Base-by-base conservation (phyloP, 2,113 vertebrate species). In the Oncorhynchus nerka region DNA sequence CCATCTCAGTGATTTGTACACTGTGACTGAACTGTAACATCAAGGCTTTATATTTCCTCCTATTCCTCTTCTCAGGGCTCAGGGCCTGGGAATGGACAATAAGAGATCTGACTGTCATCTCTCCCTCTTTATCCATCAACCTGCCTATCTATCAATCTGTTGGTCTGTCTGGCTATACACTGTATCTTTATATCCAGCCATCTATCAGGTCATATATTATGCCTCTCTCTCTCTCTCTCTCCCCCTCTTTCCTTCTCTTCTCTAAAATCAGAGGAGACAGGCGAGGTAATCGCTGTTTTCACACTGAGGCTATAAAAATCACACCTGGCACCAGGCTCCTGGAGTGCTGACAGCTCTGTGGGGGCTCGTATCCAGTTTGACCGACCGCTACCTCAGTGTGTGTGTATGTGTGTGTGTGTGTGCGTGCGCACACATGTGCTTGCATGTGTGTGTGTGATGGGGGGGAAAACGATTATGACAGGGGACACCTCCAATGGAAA, bases 241-340 rank as follows among this genome's bases (percentile, higher is more conserved):
- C 78, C 13, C 70, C 39, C 62, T 45, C 0, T 15, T 4, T 57
- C 59, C 75, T 0, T 26, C 82, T 70, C 69, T 75, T 20, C 1
- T n/a, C 71, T 83, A 75, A 73, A 59, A 86, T 80, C 15, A 92
- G 72, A 92, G 34, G 77, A 85, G 89, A 89, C 84, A 83, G 80
- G 7, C 57, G 15, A 79, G 80, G 79, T 80, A 89, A 91, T 81
- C 72, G 62, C 82, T 88, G 86, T 75, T 81, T 84, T 88, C 74
- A 74, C 24, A 87, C 75, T 83, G 88, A 80, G 84, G 79, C 79
- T 68, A 84, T 90, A 86, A 89, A 89, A 90, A 82, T 81, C 81
- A 78, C 89, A 91, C 88, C 91, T 89, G 89, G 82, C 89, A 83
- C 74, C 79, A 75, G 84, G 82, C 88, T 88, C 83, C 79, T 86